Conservation (phyloP, 2,888 invertebrate genomes). For the Diarsia rubi region DNA sequence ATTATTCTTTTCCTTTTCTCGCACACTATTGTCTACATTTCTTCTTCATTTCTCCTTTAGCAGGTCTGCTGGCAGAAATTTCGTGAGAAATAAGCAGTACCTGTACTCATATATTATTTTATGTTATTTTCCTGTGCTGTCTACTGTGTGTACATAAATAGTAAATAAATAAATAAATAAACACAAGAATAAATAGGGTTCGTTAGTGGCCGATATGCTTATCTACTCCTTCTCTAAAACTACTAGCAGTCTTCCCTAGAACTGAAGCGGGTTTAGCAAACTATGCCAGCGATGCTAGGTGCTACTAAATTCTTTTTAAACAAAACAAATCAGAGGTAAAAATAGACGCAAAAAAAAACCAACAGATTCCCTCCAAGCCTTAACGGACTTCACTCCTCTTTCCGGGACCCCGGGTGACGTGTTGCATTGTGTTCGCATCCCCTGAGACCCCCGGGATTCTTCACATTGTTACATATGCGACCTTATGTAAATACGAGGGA, state of each 20-base stretch:
- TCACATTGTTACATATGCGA: slow-evolving; percentile 56
- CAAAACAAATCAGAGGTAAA: slow-evolving; percentile 27
- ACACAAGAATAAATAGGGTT: neutral
- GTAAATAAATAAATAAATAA: too few relatives aligned
- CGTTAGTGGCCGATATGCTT: too few relatives aligned
- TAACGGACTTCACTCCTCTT: slow-evolving; percentile 30
- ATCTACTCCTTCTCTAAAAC: neutral
- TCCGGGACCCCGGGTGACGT: slow-evolving; percentile 17
- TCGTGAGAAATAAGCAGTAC: too few relatives aligned
- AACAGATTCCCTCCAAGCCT: slow-evolving; percentile 1
- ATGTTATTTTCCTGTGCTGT: too few relatives aligned
- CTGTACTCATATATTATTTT: too few relatives aligned
- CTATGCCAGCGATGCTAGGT: neutral
- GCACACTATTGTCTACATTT: too few relatives aligned
- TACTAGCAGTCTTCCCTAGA: neutral
- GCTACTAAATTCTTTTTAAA: neutral
- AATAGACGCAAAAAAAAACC: neutral
- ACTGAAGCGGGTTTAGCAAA: neutral
- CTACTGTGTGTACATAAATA: too few relatives aligned
- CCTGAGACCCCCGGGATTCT: slow-evolving; percentile 10
- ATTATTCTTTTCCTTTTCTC: too few relatives aligned
- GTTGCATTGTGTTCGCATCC: slow-evolving; percentile 40
- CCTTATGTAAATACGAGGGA: slow-evolving; percentile 55
- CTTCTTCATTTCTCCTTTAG: too few relatives aligned
- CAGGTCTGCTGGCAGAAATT: too few relatives aligned